Base-by-base conservation (phyloP, 2,797 vertebrate genomes). In the Leptatherina wallacei region DNA sequence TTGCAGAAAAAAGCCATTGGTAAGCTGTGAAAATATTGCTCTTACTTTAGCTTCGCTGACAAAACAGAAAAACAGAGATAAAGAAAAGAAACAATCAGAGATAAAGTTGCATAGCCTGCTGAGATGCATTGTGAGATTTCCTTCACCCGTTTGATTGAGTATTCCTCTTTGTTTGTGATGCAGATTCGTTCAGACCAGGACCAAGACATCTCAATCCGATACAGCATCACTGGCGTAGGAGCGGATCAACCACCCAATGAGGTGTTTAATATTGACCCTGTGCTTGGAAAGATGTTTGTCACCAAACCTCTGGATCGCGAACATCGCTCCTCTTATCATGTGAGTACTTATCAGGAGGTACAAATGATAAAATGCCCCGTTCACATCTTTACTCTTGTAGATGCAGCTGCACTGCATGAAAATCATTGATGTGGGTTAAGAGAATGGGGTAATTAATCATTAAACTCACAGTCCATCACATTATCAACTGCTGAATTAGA, bases 171-270 rank as follows among this genome's bases (percentile, higher is more conserved):
- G 18, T 77, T 69, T 81, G 32, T 63, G 29, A 76, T 85, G 22
- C 94, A 99, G 98, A 99, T 99, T 81, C 97, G 98, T 20, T 99
- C 98, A 0, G 98, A 99, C 90, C 97, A 99, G 79, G 98, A 99
- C 92, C 95, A 95, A 6, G 96, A 97, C 89, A 98, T 97, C 82
- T 96, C 96, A 3, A 98, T 99, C 85, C 94, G 97, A 0, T 99
- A 99, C 91, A 99, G 98, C 93, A 95, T 98, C 92, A 98, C 98
- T 0, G 98, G 98, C 0, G 95, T 98, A 63, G 98, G 98, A 22
- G 98, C 97, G 0, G 98, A 98, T 94, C 98, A 99, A 81, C 97
- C 98, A 0, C 98, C 98, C 0, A 98, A 96, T 74, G 98, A 98
- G 89, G 96, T 99, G 54, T 99, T 98, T 94, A 98, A 91, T 80